Percentiles rank a stretch among this genome's conserved stretches.
These are phyloP conservation scores for Nothura maculosa DNA, from an alignment of 2,797 vertebrate species.

Conservation along the genomic window DNA sequence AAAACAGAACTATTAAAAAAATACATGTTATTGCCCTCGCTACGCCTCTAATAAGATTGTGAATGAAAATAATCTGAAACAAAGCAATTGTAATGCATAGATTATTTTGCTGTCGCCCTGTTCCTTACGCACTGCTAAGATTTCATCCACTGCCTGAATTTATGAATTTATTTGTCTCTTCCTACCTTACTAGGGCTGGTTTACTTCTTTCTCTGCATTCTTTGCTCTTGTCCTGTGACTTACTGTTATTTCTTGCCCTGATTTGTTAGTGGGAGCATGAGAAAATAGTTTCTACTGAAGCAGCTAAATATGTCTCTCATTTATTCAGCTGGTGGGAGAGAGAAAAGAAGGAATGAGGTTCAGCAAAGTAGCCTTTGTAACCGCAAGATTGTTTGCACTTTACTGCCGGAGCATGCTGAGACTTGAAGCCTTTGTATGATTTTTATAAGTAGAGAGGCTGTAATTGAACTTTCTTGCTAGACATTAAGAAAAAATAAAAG, in stretches of 20 bases:
- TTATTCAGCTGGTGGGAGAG: constrained; percentile 67
- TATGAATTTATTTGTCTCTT: background rate
- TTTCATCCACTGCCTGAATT: background rate
- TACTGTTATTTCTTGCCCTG: constrained; percentile 43
- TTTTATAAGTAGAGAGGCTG: constrained; percentile 63
- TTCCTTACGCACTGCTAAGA: background rate
- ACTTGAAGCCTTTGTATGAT: constrained; percentile 59
- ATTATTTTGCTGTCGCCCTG: background rate
- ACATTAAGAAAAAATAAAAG: constrained; percentile 56
- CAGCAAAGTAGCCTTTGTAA: constrained; percentile 68
- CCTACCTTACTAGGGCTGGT: constrained; percentile 18
- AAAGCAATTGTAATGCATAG: background rate
- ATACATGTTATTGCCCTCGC: background rate
- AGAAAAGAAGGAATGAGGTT: constrained; percentile 54
- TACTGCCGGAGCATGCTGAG: constrained; percentile 52
- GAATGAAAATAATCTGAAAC: background rate
- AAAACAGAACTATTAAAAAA: background rate
- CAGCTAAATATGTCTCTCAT: constrained; percentile 70
- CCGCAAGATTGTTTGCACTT: constrained; percentile 64
- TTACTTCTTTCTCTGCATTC: constrained; percentile 26
- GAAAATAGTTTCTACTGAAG: constrained; percentile 66
- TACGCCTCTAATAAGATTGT: background rate
- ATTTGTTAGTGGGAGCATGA: constrained; percentile 65
- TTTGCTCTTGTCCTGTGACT: constrained; percentile 44
- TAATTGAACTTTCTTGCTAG: constrained; percentile 67